Base-by-base conservation (phyloP, 2,888 invertebrate species). In the Scaeva pyrastri region DNA sequence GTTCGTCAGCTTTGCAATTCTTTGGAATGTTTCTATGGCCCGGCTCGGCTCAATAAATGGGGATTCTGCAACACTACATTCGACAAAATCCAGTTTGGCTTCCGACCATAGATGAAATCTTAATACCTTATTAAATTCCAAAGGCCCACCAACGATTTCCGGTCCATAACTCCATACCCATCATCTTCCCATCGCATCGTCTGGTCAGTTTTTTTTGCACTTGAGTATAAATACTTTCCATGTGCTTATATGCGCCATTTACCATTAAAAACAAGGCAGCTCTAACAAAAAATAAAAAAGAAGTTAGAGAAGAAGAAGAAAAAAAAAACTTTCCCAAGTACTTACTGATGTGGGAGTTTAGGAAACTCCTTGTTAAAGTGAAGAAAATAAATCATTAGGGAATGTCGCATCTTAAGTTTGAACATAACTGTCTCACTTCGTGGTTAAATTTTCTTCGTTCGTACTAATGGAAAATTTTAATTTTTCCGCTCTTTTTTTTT, bases 381-480 rank as follows among this genome's bases (percentile, higher is more conserved):
- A 14, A 48, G 52, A 39, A 68, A 68, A 68, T 68, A 68, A 48
- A 52, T 68, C 68, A 21, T 48, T 68, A 36, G 52, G 68, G 68
- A 68, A 52, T 52, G 36, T 52, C 68, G 39, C 52, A 68, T 66
- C 66, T 66, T 48, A 66, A 66, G 48, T 31, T 41, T 48, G 48
- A 48, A 48, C 48, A 68, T 39, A 39, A 68, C 68, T 52, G 50
- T 68, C 68, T 52, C 50, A 19, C 31, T 19, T 39, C 52, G 52
- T 68, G 50, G 66, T 68, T 48, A 52, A 52, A 66, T 36, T 48
- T 66, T 48, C 31, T 8, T 66, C 26, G 43, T 26, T 68, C 36
- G 39, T 50, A 68, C 68, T 52, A 68, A 68, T 68, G 50, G 68
- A 52, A 68, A 68, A 52, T 68, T 68, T 26, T 48, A 68, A 68